phyloP scores from a whole-genome alignment of 1,140 invertebrate genomes.

The Sarcophaga bullata region DNA sequence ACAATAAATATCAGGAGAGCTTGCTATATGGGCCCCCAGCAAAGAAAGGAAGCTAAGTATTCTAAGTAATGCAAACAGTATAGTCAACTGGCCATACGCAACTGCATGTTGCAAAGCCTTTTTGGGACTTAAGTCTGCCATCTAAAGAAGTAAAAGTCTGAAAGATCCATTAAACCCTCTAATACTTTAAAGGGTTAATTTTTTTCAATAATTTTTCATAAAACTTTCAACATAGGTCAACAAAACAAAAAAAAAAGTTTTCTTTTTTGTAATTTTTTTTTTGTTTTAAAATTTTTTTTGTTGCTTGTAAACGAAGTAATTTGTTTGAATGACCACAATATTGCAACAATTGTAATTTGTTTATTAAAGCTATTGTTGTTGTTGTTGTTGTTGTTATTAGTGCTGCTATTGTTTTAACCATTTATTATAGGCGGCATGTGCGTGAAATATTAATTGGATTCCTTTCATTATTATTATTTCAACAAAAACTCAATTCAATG shows the following conservation, averaged over 20 bases:
- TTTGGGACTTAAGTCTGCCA: too few species aligned
- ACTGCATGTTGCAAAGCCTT: too few species aligned
- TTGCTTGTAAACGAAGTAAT: too few species aligned
- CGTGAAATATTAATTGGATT: slow-evolving; percentile 35
- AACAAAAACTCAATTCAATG: slow-evolving; percentile 4
- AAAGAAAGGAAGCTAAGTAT: too few species aligned
- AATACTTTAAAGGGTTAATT: neutral
- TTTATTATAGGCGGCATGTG: slow-evolving; percentile 32
- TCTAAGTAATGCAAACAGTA: too few species aligned
- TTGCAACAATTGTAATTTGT: slow-evolving; percentile 2
- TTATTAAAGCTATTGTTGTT: too few species aligned
- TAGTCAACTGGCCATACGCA: too few species aligned
- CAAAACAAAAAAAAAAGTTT: neutral
- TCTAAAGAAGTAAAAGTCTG: too few species aligned
- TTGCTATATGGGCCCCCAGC: too few species aligned
- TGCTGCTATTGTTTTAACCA: slow-evolving; percentile 5
- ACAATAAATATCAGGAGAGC: too few species aligned
- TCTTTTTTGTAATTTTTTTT: neutral
- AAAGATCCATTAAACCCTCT: neutral
- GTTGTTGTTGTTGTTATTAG: slow-evolving; percentile 24
- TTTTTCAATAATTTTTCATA: neutral
- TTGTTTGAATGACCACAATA: slow-evolving; percentile 6
- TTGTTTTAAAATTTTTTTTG: neutral
- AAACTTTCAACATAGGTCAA: neutral
- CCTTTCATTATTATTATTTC: neutral